Conservation (phyloP, 2,888 invertebrate species). For the Cheiracanthium punctorium region DNA sequence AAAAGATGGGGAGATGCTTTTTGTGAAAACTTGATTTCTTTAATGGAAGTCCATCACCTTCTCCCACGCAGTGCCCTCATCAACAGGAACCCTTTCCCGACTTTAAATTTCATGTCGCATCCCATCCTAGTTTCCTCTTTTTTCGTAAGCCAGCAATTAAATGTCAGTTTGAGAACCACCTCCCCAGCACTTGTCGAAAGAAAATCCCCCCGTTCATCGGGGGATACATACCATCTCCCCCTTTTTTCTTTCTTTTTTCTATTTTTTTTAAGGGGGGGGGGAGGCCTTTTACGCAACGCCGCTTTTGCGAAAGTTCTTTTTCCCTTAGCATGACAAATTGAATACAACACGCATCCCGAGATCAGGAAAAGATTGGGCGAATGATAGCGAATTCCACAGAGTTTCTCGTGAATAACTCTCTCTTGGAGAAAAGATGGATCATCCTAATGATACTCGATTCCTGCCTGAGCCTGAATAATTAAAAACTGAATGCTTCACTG, state of each 20-base stretch:
- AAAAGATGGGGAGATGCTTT: not conserved
- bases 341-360: conserved; percentile 3
- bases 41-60: conserved; percentile 8
- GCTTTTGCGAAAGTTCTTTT: conserved; percentile 1
- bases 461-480: not conserved
- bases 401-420: not conserved
- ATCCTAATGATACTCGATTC: conserved; percentile 13
- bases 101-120: conserved; percentile 17
- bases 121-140: not conserved
- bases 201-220: not conserved
- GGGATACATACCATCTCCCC: not conserved
- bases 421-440: not conserved
- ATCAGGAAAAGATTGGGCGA: not conserved
- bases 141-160: conserved; percentile 13
- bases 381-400: not conserved
- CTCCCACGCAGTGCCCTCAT: not conserved
- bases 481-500: conserved; percentile 1
- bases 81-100: conserved; percentile 17
- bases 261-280: not conserved
- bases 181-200: not conserved
- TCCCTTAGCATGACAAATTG: conserved; percentile 4
- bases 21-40: conserved; percentile 17
- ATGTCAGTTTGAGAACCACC: conserved; percentile 9
- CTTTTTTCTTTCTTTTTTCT: too few species aligned
- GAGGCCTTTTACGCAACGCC: conserved; percentile 1